Percentiles rank a stretch among this genome's conserved stretches.
Evolutionary conservation across 2,113 vertebrate genomes (phyloP).

Genomic region (Seriola rivoliana): DNA sequence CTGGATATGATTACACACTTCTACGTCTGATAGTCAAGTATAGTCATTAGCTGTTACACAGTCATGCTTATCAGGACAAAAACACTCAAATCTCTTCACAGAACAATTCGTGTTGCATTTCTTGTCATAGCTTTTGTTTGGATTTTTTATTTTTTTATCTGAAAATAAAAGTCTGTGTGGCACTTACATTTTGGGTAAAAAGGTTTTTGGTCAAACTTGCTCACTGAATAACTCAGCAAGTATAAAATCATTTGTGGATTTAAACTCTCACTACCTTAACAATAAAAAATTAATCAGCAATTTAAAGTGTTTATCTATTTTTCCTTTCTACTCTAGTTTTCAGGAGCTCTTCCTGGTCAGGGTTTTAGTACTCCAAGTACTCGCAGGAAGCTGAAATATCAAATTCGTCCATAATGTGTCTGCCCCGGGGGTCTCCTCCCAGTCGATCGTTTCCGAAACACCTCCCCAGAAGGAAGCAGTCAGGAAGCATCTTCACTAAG

Average conservation of each 20-base stretch:
- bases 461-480: neutral
- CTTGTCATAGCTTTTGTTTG: neutral
- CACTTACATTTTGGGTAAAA: neutral
- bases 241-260: neutral
- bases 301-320: neutral
- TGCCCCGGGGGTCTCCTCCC: conserved; percentile 1
- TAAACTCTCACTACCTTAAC: neutral
- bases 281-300: neutral
- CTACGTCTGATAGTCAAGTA: conserved; percentile 42
- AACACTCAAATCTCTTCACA: conserved; percentile 9
- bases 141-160: neutral
- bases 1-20: conserved; percentile 66
- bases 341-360: neutral
- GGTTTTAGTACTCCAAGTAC: neutral
- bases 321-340: neutral
- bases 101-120: conserved; percentile 9
- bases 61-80: conserved; percentile 20
- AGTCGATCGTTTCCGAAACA: neutral
- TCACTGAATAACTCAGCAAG: neutral
- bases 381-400: conserved; percentile 6
- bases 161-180: neutral
- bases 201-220: neutral
- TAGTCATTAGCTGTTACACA: conserved; percentile 57
- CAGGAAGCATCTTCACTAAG: neutral
- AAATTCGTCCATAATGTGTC: conserved; percentile 7